Evolutionary conservation across 2,113 vertebrate genomes (phyloP), one percentile per base, ranked within the genome.

Genomic region (Anser brachyrhynchus): DNA sequence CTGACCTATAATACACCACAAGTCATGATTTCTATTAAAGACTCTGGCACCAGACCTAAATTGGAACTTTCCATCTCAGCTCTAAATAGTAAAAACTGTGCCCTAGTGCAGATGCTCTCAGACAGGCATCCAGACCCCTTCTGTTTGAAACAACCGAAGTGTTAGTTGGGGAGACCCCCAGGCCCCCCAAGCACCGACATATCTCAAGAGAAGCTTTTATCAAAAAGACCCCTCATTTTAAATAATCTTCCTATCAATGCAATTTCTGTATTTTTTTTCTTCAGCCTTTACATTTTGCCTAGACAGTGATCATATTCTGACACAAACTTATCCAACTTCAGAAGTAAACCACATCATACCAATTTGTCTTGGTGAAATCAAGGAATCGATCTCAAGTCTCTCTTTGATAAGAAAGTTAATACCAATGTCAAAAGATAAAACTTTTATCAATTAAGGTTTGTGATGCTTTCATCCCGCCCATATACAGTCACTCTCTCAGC

Each of bases 41-140:
- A 98, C 97, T 96, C 98, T 99, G 99, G 99, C 98, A 98, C 96
- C 55, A 89, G 96, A 97, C 95, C 97, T 87, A 97, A 96, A 97
- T 92, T 97, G 99, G 98, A 99, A 99, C 98, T 99, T 99, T 99
- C 99, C 99, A 99, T 98, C 98, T 93, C 91, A 61, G 94, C 88
- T 90, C 41, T 77, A 88, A 94, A 96, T 62, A 94, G 90, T 74
- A 92, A 93, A 92, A 97, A 46, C 75, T 69, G 14, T 57, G 52
- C 87, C 84, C 80, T 82, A 28, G 66, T 93, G 90, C 73, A 93
- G 75, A 65, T 19, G 80, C 78, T 73, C 10, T 2, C 5, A n/a
- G 89, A 64, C 55, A 87, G 88, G 76, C 77, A 83, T 17, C 20
- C 65, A 80, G 75, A 58, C 37, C 64, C 23, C 46, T 94, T 52